A percentile compares a stretch with the other conserved stretches of the same genome.
Conservation (phyloP, 2,888 invertebrate genomes). For the Elysia crispata region DNA sequence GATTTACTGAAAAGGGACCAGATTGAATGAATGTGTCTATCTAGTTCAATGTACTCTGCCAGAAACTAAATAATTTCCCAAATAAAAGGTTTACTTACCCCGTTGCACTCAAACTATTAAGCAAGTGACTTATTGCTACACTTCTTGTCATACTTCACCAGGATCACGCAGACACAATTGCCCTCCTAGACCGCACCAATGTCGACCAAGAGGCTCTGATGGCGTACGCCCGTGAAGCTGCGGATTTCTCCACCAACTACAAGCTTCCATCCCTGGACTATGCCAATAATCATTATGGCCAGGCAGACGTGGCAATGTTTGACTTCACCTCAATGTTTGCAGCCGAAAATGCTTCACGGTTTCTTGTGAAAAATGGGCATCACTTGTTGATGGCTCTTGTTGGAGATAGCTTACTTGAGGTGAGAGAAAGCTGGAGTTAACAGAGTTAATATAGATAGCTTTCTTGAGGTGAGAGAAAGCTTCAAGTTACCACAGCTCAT, state of each 20-base stretch:
- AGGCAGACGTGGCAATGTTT: conserved; percentile 98
- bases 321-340: conserved; percentile 99
- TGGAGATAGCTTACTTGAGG: conserved; percentile 96
- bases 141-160: conserved; percentile 73
- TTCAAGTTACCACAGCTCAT: too few relatives aligned
- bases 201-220: conserved; percentile 92
- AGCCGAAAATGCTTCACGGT: conserved; percentile 94
- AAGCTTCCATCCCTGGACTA: conserved; percentile 84
- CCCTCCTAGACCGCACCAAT: conserved; percentile 90
- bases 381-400: conserved; percentile 92
- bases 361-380: conserved; percentile 86
- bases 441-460: too few relatives aligned
- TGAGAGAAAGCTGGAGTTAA: conserved; percentile 76
- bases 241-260: conserved; percentile 82
- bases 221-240: conserved; percentile 95
- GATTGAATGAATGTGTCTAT: too few relatives aligned
- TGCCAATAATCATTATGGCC: conserved; percentile 97
- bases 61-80: too few relatives aligned
- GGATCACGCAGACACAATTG: conserved; percentile 94
- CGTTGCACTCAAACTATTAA: too few relatives aligned
- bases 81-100: too few relatives aligned
- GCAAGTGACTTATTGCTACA: too few relatives aligned
- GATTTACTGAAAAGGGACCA: too few relatives aligned
- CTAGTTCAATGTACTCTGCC: too few relatives aligned
- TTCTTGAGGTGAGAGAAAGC: too few relatives aligned